A percentile compares a stretch with the other conserved stretches of the same genome.
Evolutionary conservation across 2,888 invertebrate species (phyloP).

Genomic region (Nomada lathburiana): DNA sequence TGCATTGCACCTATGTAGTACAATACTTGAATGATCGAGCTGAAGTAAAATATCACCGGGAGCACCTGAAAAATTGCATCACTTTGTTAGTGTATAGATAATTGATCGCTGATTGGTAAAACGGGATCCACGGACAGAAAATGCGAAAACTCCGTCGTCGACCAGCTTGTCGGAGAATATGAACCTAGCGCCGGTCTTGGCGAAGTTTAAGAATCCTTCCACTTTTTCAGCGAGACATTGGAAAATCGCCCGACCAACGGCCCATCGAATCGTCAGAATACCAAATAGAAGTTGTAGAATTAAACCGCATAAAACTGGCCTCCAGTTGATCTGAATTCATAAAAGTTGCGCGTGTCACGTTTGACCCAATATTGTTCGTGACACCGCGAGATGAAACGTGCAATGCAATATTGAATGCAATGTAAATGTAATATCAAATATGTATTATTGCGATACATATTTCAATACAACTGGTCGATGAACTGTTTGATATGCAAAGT

Average conservation of each 20-base stretch:
- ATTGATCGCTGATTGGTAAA: background rate
- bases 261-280: slow-evolving; percentile 93
- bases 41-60: slow-evolving; percentile 97
- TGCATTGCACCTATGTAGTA: slow-evolving; percentile 96
- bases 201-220: slow-evolving; percentile 92
- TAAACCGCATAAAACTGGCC: slow-evolving; percentile 92
- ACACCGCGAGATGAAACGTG: background rate
- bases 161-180: slow-evolving; percentile 92
- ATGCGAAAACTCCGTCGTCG: slow-evolving; percentile 90
- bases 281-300: slow-evolving; percentile 94
- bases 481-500: slow-evolving; percentile 1
- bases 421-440: slow-evolving; percentile 12
- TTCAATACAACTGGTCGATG: background rate
- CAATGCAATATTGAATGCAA: too few species aligned
- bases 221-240: slow-evolving; percentile 89
- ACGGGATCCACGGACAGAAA: slow-evolving; percentile 88
- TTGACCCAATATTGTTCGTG: too few species aligned
- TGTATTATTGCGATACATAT: background rate
- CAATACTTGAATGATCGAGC: slow-evolving; percentile 94
- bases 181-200: slow-evolving; percentile 92
- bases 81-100: background rate
- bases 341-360: background rate
- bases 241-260: slow-evolving; percentile 90
- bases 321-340: slow-evolving; percentile 89
- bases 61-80: slow-evolving; percentile 87